These are phyloP conservation scores for Aptenodytes forsteri DNA, from an alignment of 2,113 vertebrate species.

Conservation along the genomic window DNA sequence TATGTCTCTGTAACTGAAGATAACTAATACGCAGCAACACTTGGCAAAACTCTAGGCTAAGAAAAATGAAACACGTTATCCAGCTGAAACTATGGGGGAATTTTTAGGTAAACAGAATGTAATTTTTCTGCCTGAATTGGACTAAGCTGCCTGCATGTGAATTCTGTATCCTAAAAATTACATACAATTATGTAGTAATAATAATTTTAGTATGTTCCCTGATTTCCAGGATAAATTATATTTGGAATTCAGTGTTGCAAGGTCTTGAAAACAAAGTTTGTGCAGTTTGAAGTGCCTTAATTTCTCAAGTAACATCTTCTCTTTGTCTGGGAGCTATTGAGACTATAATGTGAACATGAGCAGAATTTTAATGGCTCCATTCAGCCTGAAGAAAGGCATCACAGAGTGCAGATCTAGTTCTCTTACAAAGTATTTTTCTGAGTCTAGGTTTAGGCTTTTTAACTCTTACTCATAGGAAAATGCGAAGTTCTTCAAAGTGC, in stretches of 20 bases:
- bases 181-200: neutral
- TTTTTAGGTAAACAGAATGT: neutral
- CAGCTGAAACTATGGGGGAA: neutral
- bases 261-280: neutral
- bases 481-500: neutral
- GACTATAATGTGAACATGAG: neutral
- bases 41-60: neutral
- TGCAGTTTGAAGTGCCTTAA: neutral
- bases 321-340: neutral
- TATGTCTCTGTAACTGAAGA: neutral
- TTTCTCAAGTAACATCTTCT: neutral
- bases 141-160: neutral
- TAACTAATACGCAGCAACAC: neutral
- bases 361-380: neutral
- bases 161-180: neutral
- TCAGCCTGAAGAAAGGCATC: neutral
- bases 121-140: neutral
- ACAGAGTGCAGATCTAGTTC: neutral
- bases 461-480: neutral
- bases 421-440: neutral
- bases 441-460: neutral
- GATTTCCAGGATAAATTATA: neutral
- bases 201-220: neutral
- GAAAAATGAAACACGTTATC: neutral
- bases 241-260: neutral